These are phyloP conservation scores for Cryptocephalus primarius DNA, from an alignment of 2,888 invertebrate species.

Conservation along the genomic window DNA sequence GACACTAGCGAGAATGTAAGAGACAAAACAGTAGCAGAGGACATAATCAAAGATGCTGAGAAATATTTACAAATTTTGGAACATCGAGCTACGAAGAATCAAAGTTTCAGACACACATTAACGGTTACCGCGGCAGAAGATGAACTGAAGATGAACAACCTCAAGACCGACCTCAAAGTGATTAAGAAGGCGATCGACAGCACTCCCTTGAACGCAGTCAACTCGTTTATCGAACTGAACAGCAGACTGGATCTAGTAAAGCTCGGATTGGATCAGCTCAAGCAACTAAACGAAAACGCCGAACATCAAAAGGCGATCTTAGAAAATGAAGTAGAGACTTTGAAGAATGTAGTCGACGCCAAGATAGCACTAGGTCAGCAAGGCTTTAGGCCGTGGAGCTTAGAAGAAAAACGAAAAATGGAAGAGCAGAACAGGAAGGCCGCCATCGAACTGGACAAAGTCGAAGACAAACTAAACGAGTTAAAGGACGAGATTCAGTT, in stretches of 20 bases:
- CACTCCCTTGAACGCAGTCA: slow-evolving; percentile 9
- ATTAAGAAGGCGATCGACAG: slow-evolving; percentile 15
- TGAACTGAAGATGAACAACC: slow-evolving; percentile 10
- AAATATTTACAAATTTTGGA: slow-evolving; percentile 22
- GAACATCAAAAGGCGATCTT: slow-evolving; percentile 16
- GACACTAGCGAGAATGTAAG: slow-evolving; percentile 13
- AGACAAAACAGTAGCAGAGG: slow-evolving; percentile 10
- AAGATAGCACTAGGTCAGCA: slow-evolving; percentile 15
- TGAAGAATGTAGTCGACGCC: slow-evolving; percentile 17
- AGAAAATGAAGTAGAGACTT: slow-evolving; percentile 14
- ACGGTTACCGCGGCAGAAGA: slow-evolving; percentile 5
- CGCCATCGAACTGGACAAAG: slow-evolving; percentile 7
- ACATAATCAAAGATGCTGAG: slow-evolving; percentile 16
- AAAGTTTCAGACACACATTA: slow-evolving; percentile 11
- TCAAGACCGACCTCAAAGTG: slow-evolving; percentile 11
- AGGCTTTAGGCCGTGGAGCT: slow-evolving; percentile 10
- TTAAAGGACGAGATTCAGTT: slow-evolving; percentile 12
- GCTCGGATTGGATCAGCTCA: slow-evolving; percentile 14
- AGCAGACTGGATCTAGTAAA: slow-evolving; percentile 16
- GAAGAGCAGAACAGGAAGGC: slow-evolving; percentile 1
- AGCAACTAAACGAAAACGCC: slow-evolving; percentile 11
- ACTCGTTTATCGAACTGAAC: slow-evolving; percentile 12
- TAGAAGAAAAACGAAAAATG: slow-evolving; percentile 7
- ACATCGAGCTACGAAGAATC: slow-evolving; percentile 16
- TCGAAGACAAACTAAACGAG: slow-evolving; percentile 12